phyloP scores from a whole-genome alignment of 2,113 vertebrate genomes.

The Oreochromis spilurus region DNA sequence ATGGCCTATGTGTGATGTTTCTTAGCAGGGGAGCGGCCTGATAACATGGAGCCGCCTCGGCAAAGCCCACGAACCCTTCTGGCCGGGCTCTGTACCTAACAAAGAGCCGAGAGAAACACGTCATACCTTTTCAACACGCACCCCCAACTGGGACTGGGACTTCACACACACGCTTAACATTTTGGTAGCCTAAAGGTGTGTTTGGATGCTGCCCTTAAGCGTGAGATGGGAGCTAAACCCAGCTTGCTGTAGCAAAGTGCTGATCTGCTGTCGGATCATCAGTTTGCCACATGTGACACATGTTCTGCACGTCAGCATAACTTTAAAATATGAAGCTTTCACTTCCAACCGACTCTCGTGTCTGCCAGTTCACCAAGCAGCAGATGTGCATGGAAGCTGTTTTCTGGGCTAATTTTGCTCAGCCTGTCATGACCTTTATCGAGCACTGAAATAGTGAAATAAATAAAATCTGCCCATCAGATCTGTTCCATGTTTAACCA shows the following conservation, averaged over 20 bases:
- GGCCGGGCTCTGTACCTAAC: constrained; percentile 6
- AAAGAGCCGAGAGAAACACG: constrained; percentile 10
- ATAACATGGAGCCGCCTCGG: constrained; percentile 44
- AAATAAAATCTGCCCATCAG: background rate
- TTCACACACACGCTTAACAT: constrained; percentile 47
- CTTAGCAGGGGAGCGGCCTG: constrained; percentile 52
- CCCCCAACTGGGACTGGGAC: constrained; percentile 37
- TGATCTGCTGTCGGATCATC: constrained; percentile 7
- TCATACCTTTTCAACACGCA: constrained; percentile 22
- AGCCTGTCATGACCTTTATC: background rate
- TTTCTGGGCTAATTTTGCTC: background rate
- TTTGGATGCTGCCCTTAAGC: background rate
- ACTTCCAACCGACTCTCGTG: background rate
- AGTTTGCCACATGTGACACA: background rate
- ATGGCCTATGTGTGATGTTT: constrained; percentile 55
- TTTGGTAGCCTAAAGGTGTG: constrained; percentile 37
- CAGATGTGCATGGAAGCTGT: background rate
- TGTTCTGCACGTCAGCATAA: background rate
- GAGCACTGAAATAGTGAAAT: background rate
- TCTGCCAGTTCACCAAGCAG: background rate
- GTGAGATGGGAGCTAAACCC: background rate
- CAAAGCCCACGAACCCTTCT: constrained; percentile 18
- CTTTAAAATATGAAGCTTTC: background rate
- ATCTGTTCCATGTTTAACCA: background rate
- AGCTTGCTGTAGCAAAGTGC: background rate